Evolutionary conservation across 2,888 invertebrate species (phyloP).

Genomic region (Pristionchus exspectatus): DNA sequence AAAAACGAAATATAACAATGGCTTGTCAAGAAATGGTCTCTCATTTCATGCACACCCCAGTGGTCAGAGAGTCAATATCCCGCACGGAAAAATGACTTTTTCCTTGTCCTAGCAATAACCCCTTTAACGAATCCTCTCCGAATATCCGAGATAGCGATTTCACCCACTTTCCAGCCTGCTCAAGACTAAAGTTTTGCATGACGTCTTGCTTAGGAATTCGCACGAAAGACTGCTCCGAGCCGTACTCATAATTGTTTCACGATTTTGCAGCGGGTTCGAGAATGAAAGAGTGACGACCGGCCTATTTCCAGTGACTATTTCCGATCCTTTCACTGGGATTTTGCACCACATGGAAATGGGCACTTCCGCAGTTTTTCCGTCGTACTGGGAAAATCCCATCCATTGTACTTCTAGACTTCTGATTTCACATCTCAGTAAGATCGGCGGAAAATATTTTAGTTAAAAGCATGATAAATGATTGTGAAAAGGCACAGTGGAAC

Average conservation of each 20-base stretch:
- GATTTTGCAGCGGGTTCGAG: not conserved
- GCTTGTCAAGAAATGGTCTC: too few relatives aligned
- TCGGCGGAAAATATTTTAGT: too few relatives aligned
- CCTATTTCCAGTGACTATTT: not conserved
- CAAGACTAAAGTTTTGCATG: slow-evolving; percentile 22
- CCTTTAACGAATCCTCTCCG: not conserved
- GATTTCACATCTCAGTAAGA: too few relatives aligned
- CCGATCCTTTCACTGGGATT: not conserved
- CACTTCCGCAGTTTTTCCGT: too few relatives aligned
- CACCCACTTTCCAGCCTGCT: not conserved
- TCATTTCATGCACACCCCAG: too few relatives aligned
- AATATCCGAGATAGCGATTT: not conserved
- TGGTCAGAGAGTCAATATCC: too few relatives aligned
- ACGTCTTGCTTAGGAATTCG: not conserved
- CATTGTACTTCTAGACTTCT: too few relatives aligned
- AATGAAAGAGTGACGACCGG: not conserved
- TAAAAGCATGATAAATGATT: too few relatives aligned
- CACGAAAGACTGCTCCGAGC: not conserved
- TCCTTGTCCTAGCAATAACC: not conserved
- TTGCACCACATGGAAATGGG: not conserved
- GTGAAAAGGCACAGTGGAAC: too few relatives aligned
- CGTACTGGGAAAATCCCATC: not conserved
- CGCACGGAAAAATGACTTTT: too few relatives aligned
- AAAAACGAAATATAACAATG: too few relatives aligned
- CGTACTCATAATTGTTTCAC: slow-evolving; percentile 33